Evolutionary conservation across 1,140 invertebrate species (phyloP), one percentile per base, ranked within the genome.

Genomic region (Lordiphosa collinella): DNA sequence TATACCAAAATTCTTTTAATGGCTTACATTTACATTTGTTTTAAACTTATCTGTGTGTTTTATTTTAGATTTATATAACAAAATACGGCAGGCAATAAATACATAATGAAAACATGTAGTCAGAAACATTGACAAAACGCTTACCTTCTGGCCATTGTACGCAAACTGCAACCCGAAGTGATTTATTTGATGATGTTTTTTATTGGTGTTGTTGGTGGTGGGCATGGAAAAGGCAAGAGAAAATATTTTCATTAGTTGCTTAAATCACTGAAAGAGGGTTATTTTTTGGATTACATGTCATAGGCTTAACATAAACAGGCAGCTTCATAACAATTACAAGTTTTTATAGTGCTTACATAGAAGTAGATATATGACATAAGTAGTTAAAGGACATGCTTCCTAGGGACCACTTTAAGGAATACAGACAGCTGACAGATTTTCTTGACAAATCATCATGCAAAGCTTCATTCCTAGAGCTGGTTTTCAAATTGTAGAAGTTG

Each of bases 121-220:
- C 51, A 44, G 32, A 61, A 55, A 62, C 54, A 61, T 59, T 64
- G 62, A 84, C 66, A 60, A 71, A 80, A 72, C 62, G 90, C 93
- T 93, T 93, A 94, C 94, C 94, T 93, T 95, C 94, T 75, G 95
- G 94, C 95, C 95, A 96, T 90, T 95, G 95, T 88, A 95, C 94
- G 91, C 94, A 95, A 88, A 96, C 94, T 94, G 94, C 87, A 93
- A 94, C 93, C 93, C 18, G 37, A 90, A 72, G 55, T 48, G 50
- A 48, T 48, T 40, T 55, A 35, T 48, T 60, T 52, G 12, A 40
- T 52, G n/a, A 44, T 41, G 31, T 58, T 60, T 38, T 55, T 12
- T 53, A 29, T 54, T 48, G 22, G 62, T 51, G 41, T 40, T 37
- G 13, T 70, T 44, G 40, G 44, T 49, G 22, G 48, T 31, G 18